Percentiles rank a stretch among this genome's conserved stretches.
phyloP scores from a whole-genome alignment of 1,140 invertebrate genomes.

The Matsumurasca onukii region DNA sequence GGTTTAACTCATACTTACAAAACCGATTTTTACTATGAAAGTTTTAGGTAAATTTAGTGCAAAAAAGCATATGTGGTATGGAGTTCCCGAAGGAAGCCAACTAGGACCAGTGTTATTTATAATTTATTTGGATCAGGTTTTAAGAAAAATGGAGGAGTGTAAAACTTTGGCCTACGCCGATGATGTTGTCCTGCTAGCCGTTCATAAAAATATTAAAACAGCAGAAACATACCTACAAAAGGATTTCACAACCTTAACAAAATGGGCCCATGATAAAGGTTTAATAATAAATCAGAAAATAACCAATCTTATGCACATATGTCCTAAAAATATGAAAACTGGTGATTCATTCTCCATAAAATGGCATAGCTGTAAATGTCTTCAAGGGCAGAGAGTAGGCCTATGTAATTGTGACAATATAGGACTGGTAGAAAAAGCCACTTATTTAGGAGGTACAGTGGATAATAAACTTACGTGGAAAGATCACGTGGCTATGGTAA shows the following conservation, averaged over 20 bases:
- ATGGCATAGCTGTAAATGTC: no score
- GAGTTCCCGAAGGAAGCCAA: neutral
- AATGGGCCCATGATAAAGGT: conserved; percentile 1
- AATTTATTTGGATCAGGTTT: neutral
- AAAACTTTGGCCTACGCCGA: neutral
- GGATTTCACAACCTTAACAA: neutral
- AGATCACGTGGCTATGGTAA: no score
- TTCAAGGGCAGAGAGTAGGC: no score
- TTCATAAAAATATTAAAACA: neutral
- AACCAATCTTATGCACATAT: conserved; percentile 37
- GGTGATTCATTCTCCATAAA: no score
- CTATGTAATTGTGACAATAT: no score
- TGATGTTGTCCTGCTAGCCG: neutral
- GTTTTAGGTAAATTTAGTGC: neutral
- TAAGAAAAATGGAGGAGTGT: neutral
- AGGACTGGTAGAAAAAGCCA: no score
- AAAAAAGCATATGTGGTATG: neutral
- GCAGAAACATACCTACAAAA: neutral
- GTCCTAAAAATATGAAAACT: conserved; percentile 47
- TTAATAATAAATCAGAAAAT: conserved; percentile 13
- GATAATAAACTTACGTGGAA: no score
- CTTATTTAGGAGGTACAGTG: no score
- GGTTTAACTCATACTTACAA: no score
- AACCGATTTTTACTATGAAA: neutral
- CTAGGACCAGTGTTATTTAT: neutral